Percentiles rank a stretch among this genome's conserved stretches.
phyloP scores from a whole-genome alignment of 2,113 vertebrate genomes.

The Lagenorhynchus albirostris region DNA sequence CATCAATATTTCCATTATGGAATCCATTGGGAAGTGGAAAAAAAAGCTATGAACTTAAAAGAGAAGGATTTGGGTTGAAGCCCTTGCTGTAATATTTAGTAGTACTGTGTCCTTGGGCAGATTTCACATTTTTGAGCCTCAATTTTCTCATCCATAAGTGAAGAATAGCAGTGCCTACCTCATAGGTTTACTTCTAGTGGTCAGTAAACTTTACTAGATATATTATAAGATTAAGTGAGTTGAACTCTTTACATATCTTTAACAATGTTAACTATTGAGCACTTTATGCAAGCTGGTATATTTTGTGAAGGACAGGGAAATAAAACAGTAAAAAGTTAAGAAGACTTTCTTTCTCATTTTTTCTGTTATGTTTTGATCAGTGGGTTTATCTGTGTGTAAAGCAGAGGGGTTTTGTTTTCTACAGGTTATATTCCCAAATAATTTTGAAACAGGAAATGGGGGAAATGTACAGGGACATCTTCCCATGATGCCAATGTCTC shows the following conservation, averaged over 20 bases:
- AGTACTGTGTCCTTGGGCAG: not conserved
- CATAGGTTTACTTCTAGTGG: slow-evolving; percentile 1
- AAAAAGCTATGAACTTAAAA: not conserved
- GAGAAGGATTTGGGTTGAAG: not conserved
- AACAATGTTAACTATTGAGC: not conserved
- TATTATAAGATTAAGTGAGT: not conserved
- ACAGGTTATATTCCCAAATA: slow-evolving; percentile 95
- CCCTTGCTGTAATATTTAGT: not conserved
- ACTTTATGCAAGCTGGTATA: not conserved
- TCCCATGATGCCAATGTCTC: slow-evolving; percentile 92
- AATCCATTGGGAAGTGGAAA: not conserved
- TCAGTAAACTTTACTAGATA: not conserved
- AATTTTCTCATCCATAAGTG: not conserved
- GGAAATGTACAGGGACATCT: slow-evolving; percentile 85
- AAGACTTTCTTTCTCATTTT: not conserved
- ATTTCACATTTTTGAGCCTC: slow-evolving; percentile 28
- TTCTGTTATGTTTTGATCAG: slow-evolving; percentile 12
- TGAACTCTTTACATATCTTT: not conserved
- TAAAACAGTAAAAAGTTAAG: not conserved
- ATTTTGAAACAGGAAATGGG: slow-evolving; percentile 89
- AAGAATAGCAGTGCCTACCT: not conserved
- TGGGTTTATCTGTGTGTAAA: slow-evolving; percentile 23
- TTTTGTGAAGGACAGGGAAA: not conserved
- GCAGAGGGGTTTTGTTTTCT: slow-evolving; percentile 55
- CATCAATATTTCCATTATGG: not conserved